Evolutionary conservation across 2,113 vertebrate species (phyloP).

Genomic region (Paramormyrops kingsleyae): DNA sequence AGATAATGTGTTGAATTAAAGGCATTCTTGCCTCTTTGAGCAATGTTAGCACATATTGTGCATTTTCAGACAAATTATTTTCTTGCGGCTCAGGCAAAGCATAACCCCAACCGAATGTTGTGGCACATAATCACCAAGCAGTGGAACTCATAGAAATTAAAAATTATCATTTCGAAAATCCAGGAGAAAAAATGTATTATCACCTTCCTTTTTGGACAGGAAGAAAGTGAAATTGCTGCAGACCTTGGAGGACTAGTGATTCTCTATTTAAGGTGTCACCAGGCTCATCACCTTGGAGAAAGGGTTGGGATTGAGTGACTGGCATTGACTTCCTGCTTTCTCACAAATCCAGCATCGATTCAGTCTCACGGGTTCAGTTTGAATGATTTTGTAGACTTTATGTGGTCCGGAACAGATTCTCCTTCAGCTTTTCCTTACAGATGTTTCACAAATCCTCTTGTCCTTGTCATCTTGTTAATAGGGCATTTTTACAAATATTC

Average conservation of each 20-base stretch:
- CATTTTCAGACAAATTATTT: background rate
- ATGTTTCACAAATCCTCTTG: background rate
- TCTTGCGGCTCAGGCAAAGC: background rate
- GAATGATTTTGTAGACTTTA: background rate
- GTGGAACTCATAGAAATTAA: background rate
- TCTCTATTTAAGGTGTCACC: background rate
- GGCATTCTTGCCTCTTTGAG: background rate
- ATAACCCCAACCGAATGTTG: background rate
- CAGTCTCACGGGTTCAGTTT: background rate
- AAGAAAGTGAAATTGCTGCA: background rate
- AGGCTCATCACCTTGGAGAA: background rate
- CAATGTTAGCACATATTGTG: background rate
- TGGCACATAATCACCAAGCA: background rate
- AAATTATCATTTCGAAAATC: background rate
- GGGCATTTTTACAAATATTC: background rate
- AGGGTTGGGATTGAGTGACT: background rate
- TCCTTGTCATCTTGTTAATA: background rate
- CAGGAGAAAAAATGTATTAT: background rate
- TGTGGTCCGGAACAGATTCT: background rate
- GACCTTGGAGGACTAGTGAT: background rate
- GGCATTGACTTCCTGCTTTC: background rate
- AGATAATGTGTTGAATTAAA: background rate
- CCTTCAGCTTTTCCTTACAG: background rate
- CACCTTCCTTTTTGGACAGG: background rate
- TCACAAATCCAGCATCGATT: background rate